Evolutionary conservation across 2,113 vertebrate genomes (phyloP).

Genomic region (Rallus limicola): DNA sequence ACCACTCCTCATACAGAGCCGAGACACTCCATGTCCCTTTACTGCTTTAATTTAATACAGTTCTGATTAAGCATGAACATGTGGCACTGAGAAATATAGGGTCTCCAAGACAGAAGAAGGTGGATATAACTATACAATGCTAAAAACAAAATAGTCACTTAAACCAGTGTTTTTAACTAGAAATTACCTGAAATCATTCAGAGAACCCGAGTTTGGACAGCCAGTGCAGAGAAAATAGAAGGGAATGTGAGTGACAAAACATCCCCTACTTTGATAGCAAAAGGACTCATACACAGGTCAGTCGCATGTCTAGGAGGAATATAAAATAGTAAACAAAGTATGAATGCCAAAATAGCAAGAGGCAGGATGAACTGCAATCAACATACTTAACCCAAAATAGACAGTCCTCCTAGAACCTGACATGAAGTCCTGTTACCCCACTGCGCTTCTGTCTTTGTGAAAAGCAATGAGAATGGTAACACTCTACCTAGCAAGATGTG

Average conservation of each 20-base stretch:
- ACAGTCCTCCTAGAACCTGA: neutral
- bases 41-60: neutral
- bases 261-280: neutral
- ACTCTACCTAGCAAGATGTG: neutral
- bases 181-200: neutral
- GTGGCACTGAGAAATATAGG: neutral
- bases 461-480: neutral
- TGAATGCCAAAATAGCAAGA: neutral
- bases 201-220: neutral
- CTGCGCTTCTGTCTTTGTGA: neutral
- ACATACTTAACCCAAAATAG: neutral
- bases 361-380: neutral
- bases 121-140: neutral
- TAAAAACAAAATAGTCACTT: neutral
- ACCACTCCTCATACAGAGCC: neutral
- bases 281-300: neutral
- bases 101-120: neutral
- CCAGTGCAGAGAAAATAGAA: neutral
- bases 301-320: neutral
- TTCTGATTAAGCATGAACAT: neutral
- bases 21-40: neutral
- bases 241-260: accelerated
- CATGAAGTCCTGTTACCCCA: neutral
- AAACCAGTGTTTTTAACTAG: neutral
- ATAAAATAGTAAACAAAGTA: neutral